Percentiles rank a stretch among this genome's conserved stretches.
Conservation (phyloP, 23 tunicate genomes). For the Aplidium turbinatum region DNA sequence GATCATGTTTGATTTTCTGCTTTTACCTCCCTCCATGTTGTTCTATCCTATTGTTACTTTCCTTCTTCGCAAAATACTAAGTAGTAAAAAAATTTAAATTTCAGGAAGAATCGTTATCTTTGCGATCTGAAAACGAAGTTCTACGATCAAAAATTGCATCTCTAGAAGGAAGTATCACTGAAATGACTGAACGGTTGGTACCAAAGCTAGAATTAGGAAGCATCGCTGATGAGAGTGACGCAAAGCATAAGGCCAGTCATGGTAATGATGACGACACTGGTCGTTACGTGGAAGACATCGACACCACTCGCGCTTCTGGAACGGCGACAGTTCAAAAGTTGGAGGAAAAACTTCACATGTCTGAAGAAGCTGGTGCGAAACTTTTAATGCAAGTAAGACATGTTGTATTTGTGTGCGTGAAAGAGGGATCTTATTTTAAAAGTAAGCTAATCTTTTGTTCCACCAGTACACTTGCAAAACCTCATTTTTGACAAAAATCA, state of each 20-base stretch:
- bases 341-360: conserved; percentile 42
- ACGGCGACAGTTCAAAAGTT: background rate
- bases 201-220: conserved; percentile 75
- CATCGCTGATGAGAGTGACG: conserved; percentile 57
- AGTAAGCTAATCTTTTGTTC: too few species aligned
- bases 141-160: conserved; percentile 40
- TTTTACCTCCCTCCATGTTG: too few species aligned
- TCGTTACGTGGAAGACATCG: conserved; percentile 52
- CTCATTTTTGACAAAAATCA: too few species aligned
- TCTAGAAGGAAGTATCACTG: conserved; percentile 44
- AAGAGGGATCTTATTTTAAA: too few species aligned
- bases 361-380: conserved; percentile 44
- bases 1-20: too few species aligned
- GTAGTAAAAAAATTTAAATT: background rate
- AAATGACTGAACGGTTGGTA: conserved; percentile 41
- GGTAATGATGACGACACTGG: conserved; percentile 63
- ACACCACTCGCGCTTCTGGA: conserved; percentile 34
- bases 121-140: conserved; percentile 62
- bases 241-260: conserved; percentile 5
- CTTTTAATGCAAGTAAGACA: conserved; percentile 20
- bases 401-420: too few species aligned
- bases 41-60: too few species aligned
- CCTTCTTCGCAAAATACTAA: too few species aligned
- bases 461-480: too few species aligned
- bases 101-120: conserved; percentile 50